These are phyloP conservation scores for Orthosia gracilis DNA, from an alignment of 2,888 invertebrate genomes.

Conservation along the genomic window DNA sequence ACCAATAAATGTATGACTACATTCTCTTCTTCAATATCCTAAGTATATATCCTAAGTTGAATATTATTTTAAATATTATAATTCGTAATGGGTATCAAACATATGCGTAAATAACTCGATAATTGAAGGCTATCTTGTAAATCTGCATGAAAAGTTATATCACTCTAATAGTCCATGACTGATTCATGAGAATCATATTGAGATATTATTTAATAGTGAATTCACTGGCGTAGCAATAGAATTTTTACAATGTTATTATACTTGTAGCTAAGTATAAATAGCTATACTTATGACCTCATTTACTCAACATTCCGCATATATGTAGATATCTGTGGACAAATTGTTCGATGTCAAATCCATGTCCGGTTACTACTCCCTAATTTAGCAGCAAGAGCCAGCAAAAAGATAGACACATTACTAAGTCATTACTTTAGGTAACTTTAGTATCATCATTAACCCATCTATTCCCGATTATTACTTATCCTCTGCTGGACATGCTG, in stretches of 20 bases:
- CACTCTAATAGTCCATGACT: constrained; percentile 28
- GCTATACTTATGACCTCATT: background rate
- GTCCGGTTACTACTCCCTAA: too few species aligned
- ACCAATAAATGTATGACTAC: background rate
- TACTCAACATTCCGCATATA: background rate
- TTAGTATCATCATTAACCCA: too few species aligned
- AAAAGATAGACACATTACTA: too few species aligned
- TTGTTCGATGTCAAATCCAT: too few species aligned
- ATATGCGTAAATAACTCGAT: constrained; percentile 17
- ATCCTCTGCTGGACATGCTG: too few species aligned
- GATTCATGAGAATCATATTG: constrained; percentile 21
- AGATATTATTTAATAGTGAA: constrained; percentile 14
- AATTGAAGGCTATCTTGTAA: constrained; percentile 41
- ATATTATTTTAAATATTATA: constrained; percentile 5
- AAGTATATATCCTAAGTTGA: background rate
- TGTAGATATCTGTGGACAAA: too few species aligned
- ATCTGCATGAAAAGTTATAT: constrained; percentile 47
- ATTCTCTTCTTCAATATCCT: constrained; percentile 7
- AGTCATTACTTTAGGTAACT: too few species aligned
- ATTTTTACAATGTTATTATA: background rate
- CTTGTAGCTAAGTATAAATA: too few species aligned
- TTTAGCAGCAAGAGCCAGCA: too few species aligned
- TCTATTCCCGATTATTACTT: too few species aligned
- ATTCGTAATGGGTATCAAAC: constrained; percentile 30
- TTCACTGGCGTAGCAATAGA: background rate